Percentiles rank a stretch among this genome's conserved stretches.
phyloP scores from a whole-genome alignment of 1,140 invertebrate species.

The Drosophila murphyi region DNA sequence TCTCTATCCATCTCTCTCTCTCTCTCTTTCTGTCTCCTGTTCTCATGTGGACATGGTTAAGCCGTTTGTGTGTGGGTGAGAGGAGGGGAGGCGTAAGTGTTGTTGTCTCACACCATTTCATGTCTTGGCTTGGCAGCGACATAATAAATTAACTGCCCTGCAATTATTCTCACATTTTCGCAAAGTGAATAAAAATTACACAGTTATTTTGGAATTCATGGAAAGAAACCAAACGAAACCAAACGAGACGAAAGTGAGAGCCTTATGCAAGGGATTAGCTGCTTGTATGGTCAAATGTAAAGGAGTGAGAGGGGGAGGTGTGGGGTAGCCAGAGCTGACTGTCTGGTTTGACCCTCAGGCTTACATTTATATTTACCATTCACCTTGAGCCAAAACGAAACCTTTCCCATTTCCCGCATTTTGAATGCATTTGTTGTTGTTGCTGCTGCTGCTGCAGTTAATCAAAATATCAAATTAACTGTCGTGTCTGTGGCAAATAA shows the following conservation, averaged over 20 bases:
- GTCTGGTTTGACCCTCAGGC: constrained; percentile 40
- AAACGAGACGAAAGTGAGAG: constrained; percentile 58
- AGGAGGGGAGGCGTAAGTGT: neutral
- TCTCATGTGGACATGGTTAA: constrained; percentile 16
- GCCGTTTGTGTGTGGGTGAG: constrained; percentile 14
- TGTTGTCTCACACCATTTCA: constrained; percentile 49
- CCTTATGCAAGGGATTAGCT: constrained; percentile 57
- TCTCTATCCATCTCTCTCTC: too few relatives aligned
- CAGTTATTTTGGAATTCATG: constrained; percentile 60
- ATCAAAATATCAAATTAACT: constrained; percentile 84
- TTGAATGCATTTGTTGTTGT: constrained; percentile 11
- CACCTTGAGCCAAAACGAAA: constrained; percentile 13
- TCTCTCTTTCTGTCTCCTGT: neutral
- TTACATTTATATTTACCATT: constrained; percentile 3
- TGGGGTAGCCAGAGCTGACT: constrained; percentile 46
- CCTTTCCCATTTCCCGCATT: constrained; percentile 1
- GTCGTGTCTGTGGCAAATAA: constrained; percentile 83
- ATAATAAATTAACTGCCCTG: constrained; percentile 79
- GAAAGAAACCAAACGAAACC: constrained; percentile 15
- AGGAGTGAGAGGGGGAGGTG: neutral
- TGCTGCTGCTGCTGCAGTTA: constrained; percentile 68
- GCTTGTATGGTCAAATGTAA: too few relatives aligned
- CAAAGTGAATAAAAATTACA: constrained; percentile 78
- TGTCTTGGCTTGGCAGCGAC: constrained; percentile 69
- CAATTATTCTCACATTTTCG: constrained; percentile 80